phyloP scores from a whole-genome alignment of 2,888 invertebrate species.

The Dione juno region DNA sequence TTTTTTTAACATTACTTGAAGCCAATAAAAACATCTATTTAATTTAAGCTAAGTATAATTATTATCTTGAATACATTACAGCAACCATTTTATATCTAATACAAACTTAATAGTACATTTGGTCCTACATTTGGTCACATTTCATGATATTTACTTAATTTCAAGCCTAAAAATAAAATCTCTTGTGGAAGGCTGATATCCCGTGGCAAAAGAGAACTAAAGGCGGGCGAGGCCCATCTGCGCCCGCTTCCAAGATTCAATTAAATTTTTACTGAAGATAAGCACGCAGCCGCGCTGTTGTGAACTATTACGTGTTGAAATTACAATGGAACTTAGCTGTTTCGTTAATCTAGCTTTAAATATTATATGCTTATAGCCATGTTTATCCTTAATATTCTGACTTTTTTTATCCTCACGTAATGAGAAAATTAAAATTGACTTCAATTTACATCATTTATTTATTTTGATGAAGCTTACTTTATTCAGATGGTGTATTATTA shows the following conservation, averaged over 20 bases:
- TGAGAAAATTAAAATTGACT: too few species aligned
- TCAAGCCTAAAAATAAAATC: conserved; percentile 25
- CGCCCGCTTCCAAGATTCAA: conserved; percentile 75
- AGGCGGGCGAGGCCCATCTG: conserved; percentile 74
- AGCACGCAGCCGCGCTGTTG: conserved; percentile 74
- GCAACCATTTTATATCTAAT: too few species aligned
- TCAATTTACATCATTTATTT: too few species aligned
- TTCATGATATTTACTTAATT: background rate
- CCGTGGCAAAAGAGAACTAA: conserved; percentile 48
- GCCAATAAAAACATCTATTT: too few species aligned
- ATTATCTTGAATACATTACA: too few species aligned
- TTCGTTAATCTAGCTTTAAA: background rate
- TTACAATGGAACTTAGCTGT: conserved; percentile 8
- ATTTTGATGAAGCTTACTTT: too few species aligned
- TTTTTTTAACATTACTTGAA: too few species aligned
- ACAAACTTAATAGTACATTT: background rate
- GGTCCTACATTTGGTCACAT: background rate
- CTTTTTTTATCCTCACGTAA: too few species aligned
- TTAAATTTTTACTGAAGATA: conserved; percentile 83
- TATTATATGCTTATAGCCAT: background rate
- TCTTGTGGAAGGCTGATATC: conserved; percentile 36
- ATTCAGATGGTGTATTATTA: too few species aligned
- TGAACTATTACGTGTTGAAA: conserved; percentile 50
- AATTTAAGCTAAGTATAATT: too few species aligned
- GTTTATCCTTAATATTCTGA: too few species aligned